Base-by-base conservation (phyloP, 2,888 invertebrate genomes). In the Hydraecia micacea region DNA sequence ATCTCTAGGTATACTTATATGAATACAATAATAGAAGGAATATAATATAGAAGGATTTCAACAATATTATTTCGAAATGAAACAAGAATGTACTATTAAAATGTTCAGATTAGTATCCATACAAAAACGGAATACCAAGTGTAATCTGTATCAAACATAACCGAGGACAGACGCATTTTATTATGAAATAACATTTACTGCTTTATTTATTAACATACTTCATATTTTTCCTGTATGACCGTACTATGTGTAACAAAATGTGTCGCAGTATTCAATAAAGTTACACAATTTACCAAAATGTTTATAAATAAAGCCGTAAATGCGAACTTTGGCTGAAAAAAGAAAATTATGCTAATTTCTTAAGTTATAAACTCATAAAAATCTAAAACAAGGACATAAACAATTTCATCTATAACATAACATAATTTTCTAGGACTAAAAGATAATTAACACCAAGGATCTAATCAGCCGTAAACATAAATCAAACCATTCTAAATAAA, bases 321-420 rank as follows among this genome's bases (percentile, higher is more conserved):
- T 86, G 87, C 86, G 84, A 92, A 90, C 95, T 95, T 95, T 95
- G 95, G 95, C 93, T 93, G 92, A 90, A 87, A 83, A 90, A 75
- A 36, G 75, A 79, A 85, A 83, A 88, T 84, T 89, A 89, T 87
- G 87, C 90, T 90, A 91, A 76, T 84, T 25, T 89, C 91, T 90
- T 90, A 92, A 91, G 88, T 88, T 91, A 93, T 93, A 94, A 94
- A 94, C 94, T 94, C 91, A 91, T 93, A 93, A 93, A 83, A 94
- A 93, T 93, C 94, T 95, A 94, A 95, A 96, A 96, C 95, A 95
- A 94, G 91, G 89, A 91, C 91, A 94, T 95, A 95, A 96, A 96
- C 95, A 95, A 95, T 95, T 94, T 94, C 89, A 94, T 91, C 91
- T 94, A 93, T 93, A 95, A 95, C 94, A 88, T 95, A 94, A 94